Evolutionary conservation across 2,797 vertebrate species (phyloP).

Genomic region (Molothrus ater): DNA sequence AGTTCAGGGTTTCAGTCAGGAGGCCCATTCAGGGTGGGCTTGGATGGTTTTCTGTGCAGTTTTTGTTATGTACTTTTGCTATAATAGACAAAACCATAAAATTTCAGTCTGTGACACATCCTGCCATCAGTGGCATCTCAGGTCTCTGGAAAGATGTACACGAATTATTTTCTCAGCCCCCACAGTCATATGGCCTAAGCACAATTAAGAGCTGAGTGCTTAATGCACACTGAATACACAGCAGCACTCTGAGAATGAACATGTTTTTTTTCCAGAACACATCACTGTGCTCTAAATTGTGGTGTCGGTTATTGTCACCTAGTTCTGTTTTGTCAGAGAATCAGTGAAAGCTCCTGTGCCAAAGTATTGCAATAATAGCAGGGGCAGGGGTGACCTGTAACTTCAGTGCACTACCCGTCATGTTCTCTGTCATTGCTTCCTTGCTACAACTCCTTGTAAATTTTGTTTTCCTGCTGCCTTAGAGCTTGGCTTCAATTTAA

Average conservation of each 20-base stretch:
- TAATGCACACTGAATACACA: neutral
- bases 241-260: neutral
- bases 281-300: neutral
- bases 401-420: fast-evolving
- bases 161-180: neutral
- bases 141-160: neutral
- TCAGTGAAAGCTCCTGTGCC: neutral
- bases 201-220: neutral
- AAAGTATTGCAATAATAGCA: neutral
- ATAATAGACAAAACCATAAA: neutral
- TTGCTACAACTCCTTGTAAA: neutral
- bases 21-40: neutral
- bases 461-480: neutral
- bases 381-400: neutral
- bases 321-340: neutral
- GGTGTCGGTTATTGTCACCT: neutral
- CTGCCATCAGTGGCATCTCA: neutral
- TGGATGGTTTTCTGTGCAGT: neutral
- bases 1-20: neutral
- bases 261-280: neutral
- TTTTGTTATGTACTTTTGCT: neutral
- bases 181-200: neutral
- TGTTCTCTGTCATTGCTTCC: neutral
- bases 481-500: neutral
- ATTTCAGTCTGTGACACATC: neutral